phyloP scores from a whole-genome alignment of 2,888 invertebrate genomes.

The Mimachlamys varia region DNA sequence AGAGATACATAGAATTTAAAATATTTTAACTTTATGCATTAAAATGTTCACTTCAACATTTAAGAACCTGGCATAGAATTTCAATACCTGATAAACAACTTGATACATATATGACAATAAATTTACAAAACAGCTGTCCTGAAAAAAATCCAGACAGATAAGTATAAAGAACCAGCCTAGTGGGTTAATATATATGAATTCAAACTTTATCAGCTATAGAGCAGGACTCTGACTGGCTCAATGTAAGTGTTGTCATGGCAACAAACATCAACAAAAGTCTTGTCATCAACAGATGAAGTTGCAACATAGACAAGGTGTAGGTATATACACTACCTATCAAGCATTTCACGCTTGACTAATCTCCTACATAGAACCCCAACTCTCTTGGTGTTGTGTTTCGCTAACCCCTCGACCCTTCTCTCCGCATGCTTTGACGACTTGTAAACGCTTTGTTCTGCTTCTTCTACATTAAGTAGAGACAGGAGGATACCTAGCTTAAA shows the following conservation, averaged over 20 bases:
- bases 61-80: background rate
- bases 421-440: constrained; percentile 19
- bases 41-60: background rate
- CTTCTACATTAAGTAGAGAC: background rate
- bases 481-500: background rate
- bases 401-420: constrained; percentile 25
- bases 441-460: background rate
- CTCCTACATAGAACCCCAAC: background rate
- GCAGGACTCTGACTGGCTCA: constrained; percentile 16
- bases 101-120: background rate
- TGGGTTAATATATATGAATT: background rate
- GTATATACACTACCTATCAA: background rate
- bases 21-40: background rate
- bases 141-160: background rate
- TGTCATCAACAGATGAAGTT: constrained; percentile 6
- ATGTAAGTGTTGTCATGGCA: background rate
- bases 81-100: background rate
- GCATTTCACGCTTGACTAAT: background rate
- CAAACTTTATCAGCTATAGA: background rate
- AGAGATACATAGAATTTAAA: background rate
- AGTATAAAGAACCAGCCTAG: background rate
- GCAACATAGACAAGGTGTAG: background rate
- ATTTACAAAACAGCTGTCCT: background rate
- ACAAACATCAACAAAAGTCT: constrained; percentile 11
- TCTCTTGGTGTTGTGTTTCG: constrained; percentile 16